Conservation (phyloP, 2,888 invertebrate species). For the Lucinisca nassula region DNA sequence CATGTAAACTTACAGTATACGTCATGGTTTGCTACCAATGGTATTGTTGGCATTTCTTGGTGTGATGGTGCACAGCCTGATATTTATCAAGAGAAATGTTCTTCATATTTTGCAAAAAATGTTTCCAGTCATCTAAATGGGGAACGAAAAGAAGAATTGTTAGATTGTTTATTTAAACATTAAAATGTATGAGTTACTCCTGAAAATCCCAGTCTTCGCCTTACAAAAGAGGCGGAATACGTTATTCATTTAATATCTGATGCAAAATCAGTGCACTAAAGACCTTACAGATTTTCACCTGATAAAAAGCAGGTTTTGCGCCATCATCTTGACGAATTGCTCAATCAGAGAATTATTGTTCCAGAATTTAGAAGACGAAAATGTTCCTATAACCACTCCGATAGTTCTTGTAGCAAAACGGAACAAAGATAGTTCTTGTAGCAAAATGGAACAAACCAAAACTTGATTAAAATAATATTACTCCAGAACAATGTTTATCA, state of each 20-base stretch:
- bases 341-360: neutral
- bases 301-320: neutral
- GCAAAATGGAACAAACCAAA: too few species aligned
- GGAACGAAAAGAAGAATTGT: neutral
- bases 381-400: neutral
- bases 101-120: neutral
- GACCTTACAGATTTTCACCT: slow-evolving; percentile 16
- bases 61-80: neutral
- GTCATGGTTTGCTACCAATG: neutral
- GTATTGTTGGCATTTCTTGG: neutral
- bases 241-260: neutral
- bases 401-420: slow-evolving; percentile 12
- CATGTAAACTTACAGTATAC: neutral
- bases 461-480: neutral
- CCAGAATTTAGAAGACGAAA: neutral
- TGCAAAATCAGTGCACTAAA: slow-evolving; percentile 21
- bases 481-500: slow-evolving; percentile 12
- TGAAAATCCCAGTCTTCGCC: neutral
- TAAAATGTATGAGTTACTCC: neutral
- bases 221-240: neutral
- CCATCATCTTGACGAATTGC: neutral
- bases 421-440: too few species aligned
- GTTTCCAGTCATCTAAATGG: neutral
- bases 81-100: neutral
- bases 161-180: neutral